Evolutionary conservation across 2,797 vertebrate genomes (phyloP), one percentile per base, ranked within the genome.

Genomic region (Platalea minor): DNA sequence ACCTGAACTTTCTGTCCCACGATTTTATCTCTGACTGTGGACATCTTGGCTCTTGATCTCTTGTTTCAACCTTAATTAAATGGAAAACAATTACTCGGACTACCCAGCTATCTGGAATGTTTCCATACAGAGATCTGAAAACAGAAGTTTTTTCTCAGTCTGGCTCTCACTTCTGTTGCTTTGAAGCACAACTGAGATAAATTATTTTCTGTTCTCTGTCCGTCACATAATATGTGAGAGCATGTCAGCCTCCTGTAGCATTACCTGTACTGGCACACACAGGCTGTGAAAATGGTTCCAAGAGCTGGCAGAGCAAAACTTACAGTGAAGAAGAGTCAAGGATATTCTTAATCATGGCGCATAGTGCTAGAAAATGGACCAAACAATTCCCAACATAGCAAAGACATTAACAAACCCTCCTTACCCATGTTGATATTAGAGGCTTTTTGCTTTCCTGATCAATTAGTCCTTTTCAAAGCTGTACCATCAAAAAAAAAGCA

Each of bases 11-110:
- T 45, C 7, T 45, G 74, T 93, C 63, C 77, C 41, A 48, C 0
- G 39, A 85, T 89, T 94, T 91, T 87, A 85, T 94, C 85, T 91
- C 77, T 79, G 69, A 37, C 43, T 81, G 14, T 39, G 85, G 89
- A 78, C 60, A 90, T 91, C 69, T 78, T 84, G 95, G 61, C 61
- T 95, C 57, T 72, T 76, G 53, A 91, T 86, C 85, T 93, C 51
- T 69, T 64, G 7, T 69, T 93, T 93, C 70, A 91, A 39, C 13
- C 39, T 79, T 88, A 93, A 92, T 78, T 95, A 84, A 88, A 64
- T 56, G 51, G 80, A 82, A 91, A 96, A 81, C 77, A 92, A 77
- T 93, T 78, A 39, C 41, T 63, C 35, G 64, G 51, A 82, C 16
- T n/a, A 88, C 33, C 35, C 59, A 81, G 54, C 0, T 7, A 59